Conservation (phyloP, 2,888 invertebrate genomes). For the Morpho helenor region DNA sequence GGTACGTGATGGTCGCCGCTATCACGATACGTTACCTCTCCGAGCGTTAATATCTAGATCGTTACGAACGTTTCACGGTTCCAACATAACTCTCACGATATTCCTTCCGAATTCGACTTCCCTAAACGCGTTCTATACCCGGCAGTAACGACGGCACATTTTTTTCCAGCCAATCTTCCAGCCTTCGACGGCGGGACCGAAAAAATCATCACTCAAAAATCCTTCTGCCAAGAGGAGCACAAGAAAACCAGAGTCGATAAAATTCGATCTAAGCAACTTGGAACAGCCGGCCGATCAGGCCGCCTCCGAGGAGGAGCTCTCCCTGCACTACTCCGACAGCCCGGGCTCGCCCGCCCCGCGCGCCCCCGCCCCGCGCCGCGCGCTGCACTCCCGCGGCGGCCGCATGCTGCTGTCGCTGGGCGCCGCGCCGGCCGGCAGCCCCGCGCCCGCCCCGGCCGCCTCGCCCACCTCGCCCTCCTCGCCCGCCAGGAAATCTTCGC, state of each 20-base stretch:
- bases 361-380: conserved; percentile 1
- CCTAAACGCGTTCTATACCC: too few species aligned
- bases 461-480: conserved; percentile 5
- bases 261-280: conserved; percentile 64
- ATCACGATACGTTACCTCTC: too few species aligned
- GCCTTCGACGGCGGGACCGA: conserved; percentile 33
- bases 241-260: conserved; percentile 61
- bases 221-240: conserved; percentile 37
- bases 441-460: conserved; percentile 15
- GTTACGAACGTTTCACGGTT: too few species aligned
- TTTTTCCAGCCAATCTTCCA: too few species aligned
- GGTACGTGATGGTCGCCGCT: too few species aligned
- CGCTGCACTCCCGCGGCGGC: neutral
- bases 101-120: too few species aligned
- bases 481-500: conserved; percentile 31
- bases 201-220: conserved; percentile 60
- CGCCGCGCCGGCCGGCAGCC: neutral
- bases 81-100: too few species aligned
- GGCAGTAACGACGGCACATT: too few species aligned
- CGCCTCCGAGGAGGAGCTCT: conserved; percentile 36
- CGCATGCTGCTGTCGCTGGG: neutral
- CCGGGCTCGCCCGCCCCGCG: conserved; percentile 32
- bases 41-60: too few species aligned
- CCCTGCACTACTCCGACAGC: conserved; percentile 47
- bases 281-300: conserved; percentile 30